Evolutionary conservation across 1,140 invertebrate genomes (phyloP), one percentile per base, ranked within the genome.

Genomic region (Scaptomyza hsui): DNA sequence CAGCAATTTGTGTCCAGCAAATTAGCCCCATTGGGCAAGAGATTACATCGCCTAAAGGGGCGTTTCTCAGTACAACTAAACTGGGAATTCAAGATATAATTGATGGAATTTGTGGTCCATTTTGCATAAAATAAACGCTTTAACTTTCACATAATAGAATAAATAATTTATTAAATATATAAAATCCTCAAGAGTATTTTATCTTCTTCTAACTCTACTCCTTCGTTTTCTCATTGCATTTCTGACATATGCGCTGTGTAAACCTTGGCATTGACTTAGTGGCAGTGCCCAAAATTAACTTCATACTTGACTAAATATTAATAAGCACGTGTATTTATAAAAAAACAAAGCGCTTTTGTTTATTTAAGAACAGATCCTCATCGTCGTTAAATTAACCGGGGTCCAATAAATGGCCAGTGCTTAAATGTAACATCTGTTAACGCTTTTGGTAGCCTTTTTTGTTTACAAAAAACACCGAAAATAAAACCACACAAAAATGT

Each of bases 341-440:
- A 80, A 76, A 64, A 55, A 26, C 32, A 21, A 9, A 29, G 26
- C 26, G 6, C 26, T 61, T 71, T 49, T 85, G 71, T 85, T 81
- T 85, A 62, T 32, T 81, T 77, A 78, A 74, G 70, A 75, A 63
- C 55, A 68, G 71, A 75, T 80, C 70, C 44, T 64, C 21, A 61
- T 19, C 39, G 41, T 56, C 63, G 70, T 63, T 48, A 44, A 41
- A 19, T 3, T 7, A 32, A 32, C 42, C 26, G 7, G 67, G 68
- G 74, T 68, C 75, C 65, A 75, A 71, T 78, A 78, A 78, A 79
- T 61, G 26, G 13, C 10, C n/a, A 26, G 29, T 67, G 29, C 45
- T 59, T 51, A 51, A 86, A 68, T 86, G 81, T 70, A 77, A 81
- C 81, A 85, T 81, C 73, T 85, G 81, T 88, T 85, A 72, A 48